These are phyloP conservation scores for Oscarella lobularis DNA, from an alignment of 37 sponge, comb jelly and placozoan species.

Conservation along the genomic window DNA sequence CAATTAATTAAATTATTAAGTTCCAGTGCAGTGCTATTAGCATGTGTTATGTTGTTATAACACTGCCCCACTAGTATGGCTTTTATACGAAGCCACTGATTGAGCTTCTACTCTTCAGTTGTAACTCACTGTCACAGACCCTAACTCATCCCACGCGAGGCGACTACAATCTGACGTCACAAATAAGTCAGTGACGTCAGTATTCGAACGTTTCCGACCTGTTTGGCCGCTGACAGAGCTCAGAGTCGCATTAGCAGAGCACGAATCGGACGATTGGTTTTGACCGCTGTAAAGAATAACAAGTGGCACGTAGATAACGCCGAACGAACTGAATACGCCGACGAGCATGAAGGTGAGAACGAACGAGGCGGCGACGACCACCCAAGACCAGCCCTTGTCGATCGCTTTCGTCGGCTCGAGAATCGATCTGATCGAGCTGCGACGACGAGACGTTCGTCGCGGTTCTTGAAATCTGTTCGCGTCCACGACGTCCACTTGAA, in stretches of 20 bases:
- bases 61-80: not conserved
- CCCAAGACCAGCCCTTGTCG: constrained; percentile 2
- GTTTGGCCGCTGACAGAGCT: not conserved
- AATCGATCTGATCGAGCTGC: not conserved
- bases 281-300: not conserved
- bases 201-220: not conserved
- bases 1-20: too few relatives aligned
- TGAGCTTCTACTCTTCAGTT: too few relatives aligned
- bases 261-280: not conserved
- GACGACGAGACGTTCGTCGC: too few relatives aligned
- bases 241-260: not conserved
- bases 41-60: not conserved
- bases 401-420: not conserved
- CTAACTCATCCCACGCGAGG: too few relatives aligned
- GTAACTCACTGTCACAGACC: too few relatives aligned
- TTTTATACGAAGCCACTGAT: too few relatives aligned
- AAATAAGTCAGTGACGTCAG: too few relatives aligned
- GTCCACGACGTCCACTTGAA: too few relatives aligned
- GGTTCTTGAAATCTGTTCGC: too few relatives aligned
- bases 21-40: too few relatives aligned
- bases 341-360: not conserved
- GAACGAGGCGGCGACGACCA: not conserved
- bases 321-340: not conserved
- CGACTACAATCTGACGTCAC: too few relatives aligned
- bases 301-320: not conserved